Percentiles rank a stretch among this genome's conserved stretches.
Evolutionary conservation across 2,797 vertebrate genomes (phyloP).

Genomic region (Sebastes wilsoni): DNA sequence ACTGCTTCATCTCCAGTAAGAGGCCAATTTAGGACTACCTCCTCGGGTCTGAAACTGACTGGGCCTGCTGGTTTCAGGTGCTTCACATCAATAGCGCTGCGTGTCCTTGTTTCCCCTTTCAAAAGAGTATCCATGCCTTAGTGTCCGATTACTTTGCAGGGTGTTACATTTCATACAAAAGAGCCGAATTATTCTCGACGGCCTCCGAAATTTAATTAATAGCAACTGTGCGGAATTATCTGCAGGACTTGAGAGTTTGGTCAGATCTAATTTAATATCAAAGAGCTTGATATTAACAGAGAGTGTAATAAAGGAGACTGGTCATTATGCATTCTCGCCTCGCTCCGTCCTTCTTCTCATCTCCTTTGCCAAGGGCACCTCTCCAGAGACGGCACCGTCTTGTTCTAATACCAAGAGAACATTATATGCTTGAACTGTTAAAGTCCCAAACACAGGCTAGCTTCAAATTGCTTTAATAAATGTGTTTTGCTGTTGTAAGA

Average conservation of each 20-base stretch:
- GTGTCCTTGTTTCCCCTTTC: conserved; percentile 24
- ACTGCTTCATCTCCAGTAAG: not conserved
- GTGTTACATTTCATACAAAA: conserved; percentile 12
- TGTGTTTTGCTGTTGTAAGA: conserved; percentile 28
- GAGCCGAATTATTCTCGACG: conserved; percentile 19
- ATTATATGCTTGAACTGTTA: conserved; percentile 50
- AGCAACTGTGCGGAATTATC: conserved; percentile 22
- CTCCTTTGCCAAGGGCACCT: conserved; percentile 32
- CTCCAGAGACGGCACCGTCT: conserved; percentile 36
- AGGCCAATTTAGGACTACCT: not conserved
- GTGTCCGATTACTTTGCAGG: conserved; percentile 8
- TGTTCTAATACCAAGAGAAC: conserved; percentile 27
- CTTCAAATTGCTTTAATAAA: conserved; percentile 36
- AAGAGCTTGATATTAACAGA: conserved; percentile 30
- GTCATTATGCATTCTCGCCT: conserved; percentile 44
- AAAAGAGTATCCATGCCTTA: not conserved
- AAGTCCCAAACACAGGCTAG: conserved; percentile 23
- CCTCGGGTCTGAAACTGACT: not conserved
- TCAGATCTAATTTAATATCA: conserved; percentile 49
- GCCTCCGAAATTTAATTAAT: conserved; percentile 26
- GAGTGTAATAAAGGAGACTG: conserved; percentile 25
- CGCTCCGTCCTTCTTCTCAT: conserved; percentile 26
- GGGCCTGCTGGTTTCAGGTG: not conserved
- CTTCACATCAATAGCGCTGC: conserved; percentile 13
- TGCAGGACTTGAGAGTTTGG: conserved; percentile 12